Evolutionary conservation across 2,797 vertebrate genomes (phyloP).

Genomic region (Spinibarbus caldwelli): DNA sequence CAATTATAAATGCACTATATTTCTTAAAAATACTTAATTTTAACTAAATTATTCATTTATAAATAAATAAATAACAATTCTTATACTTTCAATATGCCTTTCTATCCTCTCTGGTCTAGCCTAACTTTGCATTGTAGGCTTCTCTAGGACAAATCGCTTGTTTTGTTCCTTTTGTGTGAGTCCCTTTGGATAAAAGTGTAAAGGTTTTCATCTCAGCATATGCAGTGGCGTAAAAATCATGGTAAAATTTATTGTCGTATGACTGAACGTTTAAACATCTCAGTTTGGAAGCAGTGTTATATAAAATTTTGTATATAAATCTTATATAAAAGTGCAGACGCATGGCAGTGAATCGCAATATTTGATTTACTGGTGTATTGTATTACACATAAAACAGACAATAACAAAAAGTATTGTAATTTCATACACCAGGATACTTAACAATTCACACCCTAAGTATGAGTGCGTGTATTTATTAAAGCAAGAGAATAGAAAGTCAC

Average conservation of each 20-base stretch:
- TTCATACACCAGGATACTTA: background rate
- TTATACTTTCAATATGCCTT: background rate
- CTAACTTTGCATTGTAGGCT: background rate
- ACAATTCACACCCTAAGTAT: conserved; percentile 3
- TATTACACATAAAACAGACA: background rate
- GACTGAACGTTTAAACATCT: background rate
- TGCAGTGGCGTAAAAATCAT: background rate
- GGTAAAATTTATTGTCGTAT: no score
- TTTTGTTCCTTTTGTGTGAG: background rate
- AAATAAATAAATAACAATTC: background rate
- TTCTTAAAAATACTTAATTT: no score
- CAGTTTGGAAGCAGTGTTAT: background rate
- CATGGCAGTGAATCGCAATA: background rate
- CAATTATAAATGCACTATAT: no score
- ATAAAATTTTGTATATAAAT: background rate
- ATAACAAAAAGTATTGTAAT: conserved; percentile 5
- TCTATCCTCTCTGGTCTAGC: no score
- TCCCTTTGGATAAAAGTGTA: background rate
- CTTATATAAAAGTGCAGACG: background rate
- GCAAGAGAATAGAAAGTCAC: conserved; percentile 35
- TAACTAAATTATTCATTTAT: no score
- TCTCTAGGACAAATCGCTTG: background rate
- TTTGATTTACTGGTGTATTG: background rate
- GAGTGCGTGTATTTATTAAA: conserved; percentile 35
- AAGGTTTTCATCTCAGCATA: background rate